Percentiles rank a stretch among this genome's conserved stretches.
phyloP scores from a whole-genome alignment of 2,797 vertebrate genomes.

The Galago senegalensis region DNA sequence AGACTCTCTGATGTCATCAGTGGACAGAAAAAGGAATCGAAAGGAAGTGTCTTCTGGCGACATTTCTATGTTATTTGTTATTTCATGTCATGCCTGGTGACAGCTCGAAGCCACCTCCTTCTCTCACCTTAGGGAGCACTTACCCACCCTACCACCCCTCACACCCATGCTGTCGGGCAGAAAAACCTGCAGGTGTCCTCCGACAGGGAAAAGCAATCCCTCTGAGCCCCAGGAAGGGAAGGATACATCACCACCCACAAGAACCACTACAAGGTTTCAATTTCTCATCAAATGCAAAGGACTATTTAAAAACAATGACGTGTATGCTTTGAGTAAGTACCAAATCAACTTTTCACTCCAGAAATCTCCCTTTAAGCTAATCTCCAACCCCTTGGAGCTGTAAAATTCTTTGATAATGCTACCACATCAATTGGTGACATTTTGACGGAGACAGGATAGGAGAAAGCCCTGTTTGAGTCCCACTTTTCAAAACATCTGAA shows the following conservation, averaged over 20 bases:
- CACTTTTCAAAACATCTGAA: slow-evolving; percentile 43
- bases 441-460: not conserved
- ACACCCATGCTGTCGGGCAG: not conserved
- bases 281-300: slow-evolving; percentile 56
- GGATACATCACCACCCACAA: not conserved
- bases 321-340: slow-evolving; percentile 55
- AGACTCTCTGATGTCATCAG: not conserved
- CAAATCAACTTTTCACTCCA: not conserved
- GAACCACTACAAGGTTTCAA: not conserved
- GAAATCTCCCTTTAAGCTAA: slow-evolving; percentile 33
- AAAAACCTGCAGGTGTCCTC: not conserved
- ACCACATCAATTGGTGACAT: not conserved
- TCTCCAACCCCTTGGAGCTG: not conserved
- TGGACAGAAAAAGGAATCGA: not conserved
- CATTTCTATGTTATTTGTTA: not conserved
- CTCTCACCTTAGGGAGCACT: not conserved
- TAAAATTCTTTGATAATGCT: slow-evolving; percentile 32
- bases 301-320: not conserved
- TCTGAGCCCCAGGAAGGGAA: not conserved
- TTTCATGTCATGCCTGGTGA: not conserved
- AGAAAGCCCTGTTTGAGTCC: slow-evolving; percentile 17
- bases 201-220: not conserved
- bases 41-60: not conserved
- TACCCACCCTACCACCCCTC: no score
- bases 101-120: not conserved